Percentiles rank a stretch among this genome's conserved stretches.
These are phyloP conservation scores for Scleropages formosus DNA, from an alignment of 2,797 vertebrate genomes.

Conservation along the genomic window DNA sequence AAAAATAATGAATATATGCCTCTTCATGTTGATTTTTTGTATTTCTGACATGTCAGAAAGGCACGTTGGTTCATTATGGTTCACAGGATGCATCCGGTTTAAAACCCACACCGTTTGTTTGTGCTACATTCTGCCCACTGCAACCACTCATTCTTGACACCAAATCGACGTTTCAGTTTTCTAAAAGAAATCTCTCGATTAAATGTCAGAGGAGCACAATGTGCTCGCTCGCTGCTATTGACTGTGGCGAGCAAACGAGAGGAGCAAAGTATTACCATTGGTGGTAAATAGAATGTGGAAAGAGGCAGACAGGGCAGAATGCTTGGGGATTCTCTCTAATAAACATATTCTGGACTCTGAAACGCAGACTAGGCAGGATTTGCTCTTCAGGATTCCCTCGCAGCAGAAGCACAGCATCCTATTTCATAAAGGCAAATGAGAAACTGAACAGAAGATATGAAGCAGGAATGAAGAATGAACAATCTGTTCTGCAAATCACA, in stretches of 20 bases:
- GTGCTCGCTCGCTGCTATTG: conserved; percentile 26
- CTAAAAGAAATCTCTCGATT: conserved; percentile 33
- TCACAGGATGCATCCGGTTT: no score
- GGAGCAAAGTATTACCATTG: conserved; percentile 26
- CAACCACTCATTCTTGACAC: conserved; percentile 25
- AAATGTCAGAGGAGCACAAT: conserved; percentile 29
- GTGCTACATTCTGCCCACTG: background rate
- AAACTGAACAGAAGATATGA: conserved; percentile 16
- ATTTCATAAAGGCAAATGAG: conserved; percentile 34
- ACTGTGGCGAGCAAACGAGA: conserved; percentile 25
- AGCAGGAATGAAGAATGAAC: background rate
- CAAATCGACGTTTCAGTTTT: conserved; percentile 31
- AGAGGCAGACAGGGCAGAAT: conserved; percentile 34
- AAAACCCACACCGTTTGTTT: background rate
- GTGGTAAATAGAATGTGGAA: conserved; percentile 29
- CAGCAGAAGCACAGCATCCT: background rate
- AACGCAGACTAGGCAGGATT: conserved; percentile 35
- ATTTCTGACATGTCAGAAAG: no score
- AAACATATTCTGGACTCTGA: conserved; percentile 34
- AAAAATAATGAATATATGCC: no score
- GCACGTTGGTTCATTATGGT: no score
- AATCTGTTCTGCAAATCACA: no score
- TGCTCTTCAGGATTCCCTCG: conserved; percentile 38
- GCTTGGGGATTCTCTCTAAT: conserved; percentile 32
- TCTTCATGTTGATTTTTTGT: no score